Conservation (phyloP, 1,140 invertebrate species). For the Leptonema lineaticorne region DNA sequence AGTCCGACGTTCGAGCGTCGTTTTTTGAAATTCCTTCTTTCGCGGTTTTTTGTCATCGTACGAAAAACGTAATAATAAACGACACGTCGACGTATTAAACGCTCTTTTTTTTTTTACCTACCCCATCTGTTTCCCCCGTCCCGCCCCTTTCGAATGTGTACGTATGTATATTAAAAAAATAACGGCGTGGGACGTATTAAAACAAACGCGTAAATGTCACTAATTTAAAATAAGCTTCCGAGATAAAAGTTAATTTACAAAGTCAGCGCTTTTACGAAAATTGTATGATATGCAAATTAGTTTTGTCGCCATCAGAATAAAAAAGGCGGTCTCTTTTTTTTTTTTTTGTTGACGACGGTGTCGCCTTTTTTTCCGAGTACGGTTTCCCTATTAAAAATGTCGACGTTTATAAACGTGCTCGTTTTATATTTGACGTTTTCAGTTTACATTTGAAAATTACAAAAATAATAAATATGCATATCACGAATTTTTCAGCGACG, state of each 20-base stretch:
- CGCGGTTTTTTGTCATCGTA: background rate
- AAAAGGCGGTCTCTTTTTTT: background rate
- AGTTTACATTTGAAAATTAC: no score
- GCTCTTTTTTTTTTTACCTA: no score
- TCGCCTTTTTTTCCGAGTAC: background rate
- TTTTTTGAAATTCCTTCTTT: background rate
- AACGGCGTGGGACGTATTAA: constrained; percentile 6
- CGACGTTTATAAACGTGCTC: no score
- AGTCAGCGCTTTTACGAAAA: constrained; percentile 15
- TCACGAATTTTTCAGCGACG: no score
- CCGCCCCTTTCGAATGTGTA: background rate
- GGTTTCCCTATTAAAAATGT: no score
- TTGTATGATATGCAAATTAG: constrained; percentile 16
- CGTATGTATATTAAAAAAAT: background rate
- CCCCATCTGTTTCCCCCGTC: no score
- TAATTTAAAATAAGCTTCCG: constrained; percentile 11
- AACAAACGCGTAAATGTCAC: constrained; percentile 19
- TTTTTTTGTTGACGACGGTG: background rate
- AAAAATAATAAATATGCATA: no score
- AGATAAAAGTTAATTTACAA: constrained; percentile 18
- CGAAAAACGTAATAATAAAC: background rate
- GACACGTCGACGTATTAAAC: background rate
- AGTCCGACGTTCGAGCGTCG: no score
- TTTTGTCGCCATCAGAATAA: background rate
- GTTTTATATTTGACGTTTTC: no score